Evolutionary conservation across 2,888 invertebrate genomes (phyloP), one percentile per base, ranked within the genome.

Genomic region (Keiferia lycopersicella): DNA sequence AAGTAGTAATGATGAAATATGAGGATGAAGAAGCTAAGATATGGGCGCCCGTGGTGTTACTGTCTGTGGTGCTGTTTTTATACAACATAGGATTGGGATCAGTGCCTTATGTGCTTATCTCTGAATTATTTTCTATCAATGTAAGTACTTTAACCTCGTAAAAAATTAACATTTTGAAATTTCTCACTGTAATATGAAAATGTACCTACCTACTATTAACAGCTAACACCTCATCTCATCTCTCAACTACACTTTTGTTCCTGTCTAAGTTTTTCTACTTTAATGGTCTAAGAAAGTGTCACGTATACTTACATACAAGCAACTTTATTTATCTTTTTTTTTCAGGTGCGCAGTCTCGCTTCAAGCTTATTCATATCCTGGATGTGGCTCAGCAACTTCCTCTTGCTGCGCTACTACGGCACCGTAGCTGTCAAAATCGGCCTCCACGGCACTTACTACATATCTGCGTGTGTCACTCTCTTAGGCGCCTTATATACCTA

Each of bases 81-180:
- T 91, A 88, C 71, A 91, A 91, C 65, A 83, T 91, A 60, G 91
- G 91, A 57, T 77, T 91, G 71, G 91, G 91, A 67, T 90, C 91
- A 11, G 87, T 91, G 79, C 91, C 91, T 82, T 91, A 84, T 71
- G 89, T 91, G 38, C 77, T 91, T 64, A 82, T 90, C 65, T 84
- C 90, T 26, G 91, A 91, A 62, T 68, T 91, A 63, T 91, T 91
- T 81, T 75, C 86, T 51, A 80, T 87, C 14, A 85, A 89, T 73
- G 91, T 91, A 65, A 88, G 91, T 90, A 78, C 26, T 26, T 26
- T 2, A 26, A n/a, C n/a, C n/a, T n/a, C n/a, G n/a, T n/a, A n/a
- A n/a, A n/a, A n/a, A n/a, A n/a, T n/a, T n/a, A n/a, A n/a, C n/a
- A n/a, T n/a, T n/a, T n/a, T n/a, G n/a, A n/a, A n/a, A n/a, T n/a